These are phyloP conservation scores for Phylloscopus trochiloides DNA, from an alignment of 2,113 vertebrate genomes.

Conservation along the genomic window DNA sequence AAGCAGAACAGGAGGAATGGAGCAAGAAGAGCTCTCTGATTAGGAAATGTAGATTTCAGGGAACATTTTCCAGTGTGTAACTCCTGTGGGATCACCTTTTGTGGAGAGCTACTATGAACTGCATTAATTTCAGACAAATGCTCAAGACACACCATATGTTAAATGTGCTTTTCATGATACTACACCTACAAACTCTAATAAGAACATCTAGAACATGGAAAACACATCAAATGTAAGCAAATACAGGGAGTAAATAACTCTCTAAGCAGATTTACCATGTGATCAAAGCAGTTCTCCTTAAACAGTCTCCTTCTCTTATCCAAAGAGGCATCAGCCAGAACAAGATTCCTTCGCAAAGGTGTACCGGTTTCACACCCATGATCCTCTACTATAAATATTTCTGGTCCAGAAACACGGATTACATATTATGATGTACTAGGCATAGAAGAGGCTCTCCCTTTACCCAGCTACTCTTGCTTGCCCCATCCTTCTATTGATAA, in stretches of 20 bases:
- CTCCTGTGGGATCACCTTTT: background rate
- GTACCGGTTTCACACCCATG: background rate
- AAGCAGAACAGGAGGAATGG: background rate
- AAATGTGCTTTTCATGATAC: background rate
- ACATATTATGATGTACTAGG: fast-evolving
- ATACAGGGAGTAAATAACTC: background rate
- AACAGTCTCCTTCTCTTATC: background rate
- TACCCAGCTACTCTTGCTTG: background rate
- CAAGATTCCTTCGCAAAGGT: background rate
- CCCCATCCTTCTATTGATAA: background rate
- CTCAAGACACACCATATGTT: background rate
- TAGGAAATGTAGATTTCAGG: background rate
- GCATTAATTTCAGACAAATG: slow-evolving; percentile 1
- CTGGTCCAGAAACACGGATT: background rate
- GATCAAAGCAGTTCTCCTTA: background rate
- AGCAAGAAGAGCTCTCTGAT: background rate
- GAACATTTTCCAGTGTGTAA: background rate
- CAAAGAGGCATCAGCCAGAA: background rate
- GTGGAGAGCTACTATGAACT: background rate
- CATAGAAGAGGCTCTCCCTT: background rate
- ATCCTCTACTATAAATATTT: background rate
- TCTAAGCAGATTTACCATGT: background rate
- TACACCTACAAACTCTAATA: background rate
- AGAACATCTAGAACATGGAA: background rate
- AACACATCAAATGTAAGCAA: background rate